phyloP scores from a whole-genome alignment of 1,140 invertebrate genomes.

The Lepidurus couesii region DNA sequence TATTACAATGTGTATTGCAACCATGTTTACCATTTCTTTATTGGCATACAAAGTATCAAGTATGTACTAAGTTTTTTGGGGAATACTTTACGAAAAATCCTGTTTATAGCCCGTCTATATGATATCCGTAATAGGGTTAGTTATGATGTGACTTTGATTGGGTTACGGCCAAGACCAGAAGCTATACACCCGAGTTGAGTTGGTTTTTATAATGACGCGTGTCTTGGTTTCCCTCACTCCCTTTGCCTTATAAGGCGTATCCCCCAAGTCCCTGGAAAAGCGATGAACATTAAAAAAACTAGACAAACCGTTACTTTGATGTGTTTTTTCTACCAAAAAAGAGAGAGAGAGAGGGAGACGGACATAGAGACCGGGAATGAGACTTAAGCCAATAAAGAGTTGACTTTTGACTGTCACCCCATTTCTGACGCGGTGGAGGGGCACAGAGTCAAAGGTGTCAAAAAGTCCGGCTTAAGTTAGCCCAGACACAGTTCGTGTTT shows the following conservation, averaged over 20 bases:
- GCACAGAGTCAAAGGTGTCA: background rate
- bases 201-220: background rate
- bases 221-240: background rate
- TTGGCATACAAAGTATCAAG: too few species aligned
- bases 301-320: background rate
- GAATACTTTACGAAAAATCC: background rate
- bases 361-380: background rate
- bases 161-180: conserved; percentile 5
- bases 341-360: too few species aligned
- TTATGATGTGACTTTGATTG: conserved; percentile 19
- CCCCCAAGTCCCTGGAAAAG: background rate
- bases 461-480: background rate
- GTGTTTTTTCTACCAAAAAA: background rate
- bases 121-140: conserved; percentile 19
- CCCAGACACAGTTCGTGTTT: background rate
- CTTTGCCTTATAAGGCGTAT: background rate
- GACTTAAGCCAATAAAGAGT: conserved; percentile 15
- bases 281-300: background rate
- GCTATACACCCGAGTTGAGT: background rate
- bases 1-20: too few species aligned
- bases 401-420: background rate
- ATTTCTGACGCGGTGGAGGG: too few species aligned
- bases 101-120: background rate
- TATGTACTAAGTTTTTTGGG: too few species aligned
- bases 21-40: too few species aligned